Conservation (phyloP, 2,797 vertebrate species). For the Aulostomus chinensis region DNA sequence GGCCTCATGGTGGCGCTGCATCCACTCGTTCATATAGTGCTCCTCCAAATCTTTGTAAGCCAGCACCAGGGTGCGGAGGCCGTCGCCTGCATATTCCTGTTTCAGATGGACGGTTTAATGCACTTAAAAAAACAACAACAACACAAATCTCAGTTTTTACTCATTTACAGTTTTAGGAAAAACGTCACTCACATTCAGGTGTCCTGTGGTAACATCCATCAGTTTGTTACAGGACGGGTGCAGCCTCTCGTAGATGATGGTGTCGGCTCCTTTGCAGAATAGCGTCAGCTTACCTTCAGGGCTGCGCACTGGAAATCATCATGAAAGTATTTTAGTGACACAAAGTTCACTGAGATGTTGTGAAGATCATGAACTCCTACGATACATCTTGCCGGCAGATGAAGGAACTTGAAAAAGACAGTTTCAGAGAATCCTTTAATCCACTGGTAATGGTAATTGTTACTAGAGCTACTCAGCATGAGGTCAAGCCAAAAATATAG, state of each 20-base stretch:
- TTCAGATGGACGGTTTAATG: neutral
- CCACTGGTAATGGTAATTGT: neutral
- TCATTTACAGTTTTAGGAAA: too few species aligned
- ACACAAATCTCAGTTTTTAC: neutral
- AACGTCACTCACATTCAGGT: conserved; percentile 85
- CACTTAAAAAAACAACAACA: too few species aligned
- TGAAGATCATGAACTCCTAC: too few species aligned
- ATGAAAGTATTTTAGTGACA: neutral
- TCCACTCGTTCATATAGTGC: conserved; percentile 81
- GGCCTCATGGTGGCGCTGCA: conserved; percentile 82
- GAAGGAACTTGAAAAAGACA: too few species aligned
- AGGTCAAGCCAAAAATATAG: too few species aligned
- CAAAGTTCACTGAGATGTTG: neutral
- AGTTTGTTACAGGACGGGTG: conserved; percentile 81
- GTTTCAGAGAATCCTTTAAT: neutral
- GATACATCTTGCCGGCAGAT: too few species aligned
- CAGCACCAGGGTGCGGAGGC: conserved; percentile 89
- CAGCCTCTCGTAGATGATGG: conserved; percentile 88
- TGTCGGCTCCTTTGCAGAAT: conserved; percentile 96
- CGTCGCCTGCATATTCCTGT: conserved; percentile 92
- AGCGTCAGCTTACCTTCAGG: conserved; percentile 85
- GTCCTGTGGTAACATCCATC: conserved; percentile 81
- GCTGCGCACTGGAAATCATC: conserved; percentile 78
- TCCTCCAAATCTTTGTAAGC: conserved; percentile 88
- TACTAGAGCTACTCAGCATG: too few species aligned